A percentile compares a stretch with the other conserved stretches of the same genome.
Evolutionary conservation across 2,113 vertebrate genomes (phyloP).

Genomic region (Cnemophilus loriae): DNA sequence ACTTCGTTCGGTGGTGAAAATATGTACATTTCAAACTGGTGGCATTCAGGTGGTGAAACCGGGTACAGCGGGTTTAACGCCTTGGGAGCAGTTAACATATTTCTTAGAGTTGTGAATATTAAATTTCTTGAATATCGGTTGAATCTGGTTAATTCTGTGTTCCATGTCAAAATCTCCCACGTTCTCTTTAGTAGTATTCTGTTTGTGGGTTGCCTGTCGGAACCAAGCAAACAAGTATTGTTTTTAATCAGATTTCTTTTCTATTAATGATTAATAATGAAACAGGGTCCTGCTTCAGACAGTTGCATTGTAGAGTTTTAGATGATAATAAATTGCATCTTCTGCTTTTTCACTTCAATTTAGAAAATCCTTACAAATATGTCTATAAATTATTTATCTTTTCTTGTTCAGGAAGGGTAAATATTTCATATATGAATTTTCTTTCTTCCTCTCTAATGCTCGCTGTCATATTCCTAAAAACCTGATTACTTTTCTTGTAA

Average conservation of each 20-base stretch:
- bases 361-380: neutral
- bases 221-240: constrained; percentile 7
- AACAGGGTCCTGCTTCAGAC: neutral
- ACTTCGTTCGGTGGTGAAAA: neutral
- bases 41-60: neutral
- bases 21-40: neutral
- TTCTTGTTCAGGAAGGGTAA: neutral
- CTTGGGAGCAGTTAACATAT: neutral
- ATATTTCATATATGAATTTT: neutral
- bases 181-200: neutral
- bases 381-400: neutral
- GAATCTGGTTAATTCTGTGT: neutral
- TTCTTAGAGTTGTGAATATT: neutral
- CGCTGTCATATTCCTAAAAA: neutral
- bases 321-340: neutral
- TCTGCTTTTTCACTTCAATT: constrained; percentile 20
- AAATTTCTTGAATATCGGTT: neutral
- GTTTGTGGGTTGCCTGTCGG: neutral
- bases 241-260: constrained; percentile 21
- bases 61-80: rapidly evolving
- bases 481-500: neutral
- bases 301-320: neutral
- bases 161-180: neutral
- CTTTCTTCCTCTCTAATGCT: neutral
- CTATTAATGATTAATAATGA: constrained; percentile 45